These are phyloP conservation scores for Silurus asotus DNA, from an alignment of 2,113 vertebrate species.

Conservation along the genomic window DNA sequence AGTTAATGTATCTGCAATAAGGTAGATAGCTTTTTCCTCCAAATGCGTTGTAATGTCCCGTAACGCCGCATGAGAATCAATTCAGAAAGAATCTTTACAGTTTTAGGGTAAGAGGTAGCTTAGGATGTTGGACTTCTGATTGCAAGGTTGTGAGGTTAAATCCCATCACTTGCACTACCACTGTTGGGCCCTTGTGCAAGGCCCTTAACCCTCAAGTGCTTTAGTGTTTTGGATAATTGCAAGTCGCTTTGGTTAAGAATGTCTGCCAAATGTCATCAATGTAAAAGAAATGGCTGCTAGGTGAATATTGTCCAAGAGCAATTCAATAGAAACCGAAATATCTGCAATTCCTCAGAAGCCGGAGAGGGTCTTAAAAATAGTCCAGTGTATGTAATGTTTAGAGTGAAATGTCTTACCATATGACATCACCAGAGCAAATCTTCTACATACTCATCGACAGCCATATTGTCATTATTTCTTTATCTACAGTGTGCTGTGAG, in stretches of 20 bases:
- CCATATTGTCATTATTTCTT: not conserved
- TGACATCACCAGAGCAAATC: not conserved
- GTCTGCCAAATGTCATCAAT: not conserved
- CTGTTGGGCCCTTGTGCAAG: too few species aligned
- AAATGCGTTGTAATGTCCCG: not conserved
- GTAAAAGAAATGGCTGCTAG: not conserved
- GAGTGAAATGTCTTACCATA: not conserved
- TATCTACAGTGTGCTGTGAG: conserved; percentile 63
- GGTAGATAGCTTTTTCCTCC: not conserved
- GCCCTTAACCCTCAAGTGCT: too few species aligned
- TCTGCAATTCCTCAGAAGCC: not conserved
- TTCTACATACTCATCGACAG: not conserved
- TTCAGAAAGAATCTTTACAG: not conserved
- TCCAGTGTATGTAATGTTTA: not conserved
- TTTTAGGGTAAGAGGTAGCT: too few species aligned
- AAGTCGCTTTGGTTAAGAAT: too few species aligned
- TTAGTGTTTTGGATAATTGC: too few species aligned
- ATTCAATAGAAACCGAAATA: not conserved
- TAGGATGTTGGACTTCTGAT: too few species aligned
- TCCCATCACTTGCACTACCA: too few species aligned
- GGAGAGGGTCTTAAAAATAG: not conserved
- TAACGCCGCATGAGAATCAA: not conserved
- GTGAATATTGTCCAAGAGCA: not conserved
- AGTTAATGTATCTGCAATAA: not conserved
- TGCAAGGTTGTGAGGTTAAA: too few species aligned